These are phyloP conservation scores for Malthinus flaveolus DNA, from an alignment of 2,888 invertebrate genomes.

Conservation along the genomic window DNA sequence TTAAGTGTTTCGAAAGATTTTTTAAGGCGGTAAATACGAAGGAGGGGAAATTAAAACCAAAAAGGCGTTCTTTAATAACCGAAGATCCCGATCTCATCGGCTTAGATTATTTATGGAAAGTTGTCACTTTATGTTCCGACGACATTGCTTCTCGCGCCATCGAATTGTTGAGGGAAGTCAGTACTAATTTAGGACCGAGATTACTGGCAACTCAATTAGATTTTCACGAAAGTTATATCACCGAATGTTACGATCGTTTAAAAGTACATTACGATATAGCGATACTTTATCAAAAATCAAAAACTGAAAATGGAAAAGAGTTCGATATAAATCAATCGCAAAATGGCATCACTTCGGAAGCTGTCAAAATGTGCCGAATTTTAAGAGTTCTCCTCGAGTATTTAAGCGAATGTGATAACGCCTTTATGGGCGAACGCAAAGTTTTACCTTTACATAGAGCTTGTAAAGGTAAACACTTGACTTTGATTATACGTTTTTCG, in stretches of 20 bases:
- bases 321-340: slow-evolving; percentile 54
- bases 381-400: slow-evolving; percentile 94
- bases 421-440: slow-evolving; percentile 84
- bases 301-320: slow-evolving; percentile 55
- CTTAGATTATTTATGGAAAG: slow-evolving; percentile 90
- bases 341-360: slow-evolving; percentile 65
- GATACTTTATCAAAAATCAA: slow-evolving; percentile 62
- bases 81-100: slow-evolving; percentile 95
- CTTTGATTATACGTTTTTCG: slow-evolving; percentile 75
- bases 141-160: slow-evolving; percentile 93
- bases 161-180: slow-evolving; percentile 88
- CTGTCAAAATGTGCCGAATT: slow-evolving; percentile 88
- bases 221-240: slow-evolving; percentile 91
- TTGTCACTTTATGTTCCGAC: slow-evolving; percentile 84
- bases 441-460: slow-evolving; percentile 88
- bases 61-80: slow-evolving; percentile 82
- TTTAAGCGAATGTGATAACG: slow-evolving; percentile 90
- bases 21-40: slow-evolving; percentile 95
- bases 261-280: slow-evolving; percentile 86
- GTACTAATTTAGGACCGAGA: slow-evolving; percentile 88
- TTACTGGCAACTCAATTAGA: slow-evolving; percentile 76
- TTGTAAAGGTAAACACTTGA: slow-evolving; percentile 87
- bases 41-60: slow-evolving; percentile 88
- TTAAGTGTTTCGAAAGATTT: slow-evolving; percentile 86
- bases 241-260: slow-evolving; percentile 88